Percentiles rank a stretch among this genome's conserved stretches.
Conservation (phyloP, 2,888 invertebrate species). For the Troides helena region DNA sequence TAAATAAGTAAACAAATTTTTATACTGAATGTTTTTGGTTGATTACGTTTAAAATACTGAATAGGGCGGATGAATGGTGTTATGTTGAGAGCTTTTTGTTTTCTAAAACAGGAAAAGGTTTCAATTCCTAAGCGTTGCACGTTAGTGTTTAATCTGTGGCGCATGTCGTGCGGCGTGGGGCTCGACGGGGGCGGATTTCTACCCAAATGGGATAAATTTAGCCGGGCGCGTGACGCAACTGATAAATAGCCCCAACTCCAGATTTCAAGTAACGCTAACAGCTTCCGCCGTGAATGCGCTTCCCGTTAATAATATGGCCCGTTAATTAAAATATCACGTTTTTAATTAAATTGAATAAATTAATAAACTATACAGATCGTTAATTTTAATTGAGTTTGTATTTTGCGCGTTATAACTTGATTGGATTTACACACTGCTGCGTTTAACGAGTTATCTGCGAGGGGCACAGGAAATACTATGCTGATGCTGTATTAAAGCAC, state of each 20-base stretch:
- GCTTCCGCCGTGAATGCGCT: constrained; percentile 3
- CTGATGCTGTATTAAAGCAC: not conserved
- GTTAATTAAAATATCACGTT: constrained; percentile 6
- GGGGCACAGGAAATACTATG: not conserved
- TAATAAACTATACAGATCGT: not conserved
- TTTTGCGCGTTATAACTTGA: not conserved
- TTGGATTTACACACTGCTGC: not conserved
- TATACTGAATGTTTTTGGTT: no score
- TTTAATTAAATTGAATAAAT: constrained; percentile 1
- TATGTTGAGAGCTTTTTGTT: not conserved
- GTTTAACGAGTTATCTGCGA: not conserved
- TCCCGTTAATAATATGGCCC: constrained; percentile 6
- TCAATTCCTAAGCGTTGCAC: constrained; percentile 30
- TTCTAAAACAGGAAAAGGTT: constrained; percentile 3
- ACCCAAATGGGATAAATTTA: constrained; percentile 56
- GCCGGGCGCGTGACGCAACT: constrained; percentile 55
- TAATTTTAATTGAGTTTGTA: not conserved
- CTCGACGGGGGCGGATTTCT: constrained; percentile 34
- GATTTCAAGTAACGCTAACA: constrained; percentile 25
- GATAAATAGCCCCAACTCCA: constrained; percentile 49
- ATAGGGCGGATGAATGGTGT: not conserved
- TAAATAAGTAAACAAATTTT: no score
- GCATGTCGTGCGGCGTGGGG: constrained; percentile 34
- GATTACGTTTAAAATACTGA: not conserved
- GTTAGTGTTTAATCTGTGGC: constrained; percentile 37